These are phyloP conservation scores for Hyppa rectilinea DNA, from an alignment of 2,888 invertebrate genomes.

Conservation along the genomic window DNA sequence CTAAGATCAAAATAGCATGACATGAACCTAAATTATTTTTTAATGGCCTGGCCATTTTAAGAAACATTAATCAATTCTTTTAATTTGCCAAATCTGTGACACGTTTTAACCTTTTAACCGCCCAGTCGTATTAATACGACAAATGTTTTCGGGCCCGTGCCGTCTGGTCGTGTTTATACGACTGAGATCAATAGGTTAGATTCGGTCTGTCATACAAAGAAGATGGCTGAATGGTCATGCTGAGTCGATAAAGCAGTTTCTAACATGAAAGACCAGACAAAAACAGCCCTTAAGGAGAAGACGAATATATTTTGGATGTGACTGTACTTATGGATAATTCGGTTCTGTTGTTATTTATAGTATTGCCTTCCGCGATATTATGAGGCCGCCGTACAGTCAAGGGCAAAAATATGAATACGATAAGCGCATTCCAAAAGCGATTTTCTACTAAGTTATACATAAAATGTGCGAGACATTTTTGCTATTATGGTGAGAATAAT, in stretches of 20 bases:
- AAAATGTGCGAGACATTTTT: background rate
- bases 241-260: background rate
- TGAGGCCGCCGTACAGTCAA: background rate
- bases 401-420: background rate
- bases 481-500: slow-evolving; percentile 23
- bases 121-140: no score
- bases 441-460: background rate
- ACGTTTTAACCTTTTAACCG: no score
- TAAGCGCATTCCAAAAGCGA: background rate
- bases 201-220: background rate
- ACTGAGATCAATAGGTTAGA: no score
- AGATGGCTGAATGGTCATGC: background rate
- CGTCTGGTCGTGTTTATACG: no score
- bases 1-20: background rate
- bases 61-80: background rate
- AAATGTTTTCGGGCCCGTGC: no score
- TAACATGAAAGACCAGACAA: background rate
- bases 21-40: background rate
- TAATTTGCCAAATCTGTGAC: no score
- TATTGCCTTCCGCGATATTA: background rate
- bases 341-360: background rate
- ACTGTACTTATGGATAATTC: background rate
- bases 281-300: background rate
- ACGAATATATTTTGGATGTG: slow-evolving; percentile 3
- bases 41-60: background rate